phyloP scores from a whole-genome alignment of 2,888 invertebrate species.

The Zygogramma bicolorata region DNA sequence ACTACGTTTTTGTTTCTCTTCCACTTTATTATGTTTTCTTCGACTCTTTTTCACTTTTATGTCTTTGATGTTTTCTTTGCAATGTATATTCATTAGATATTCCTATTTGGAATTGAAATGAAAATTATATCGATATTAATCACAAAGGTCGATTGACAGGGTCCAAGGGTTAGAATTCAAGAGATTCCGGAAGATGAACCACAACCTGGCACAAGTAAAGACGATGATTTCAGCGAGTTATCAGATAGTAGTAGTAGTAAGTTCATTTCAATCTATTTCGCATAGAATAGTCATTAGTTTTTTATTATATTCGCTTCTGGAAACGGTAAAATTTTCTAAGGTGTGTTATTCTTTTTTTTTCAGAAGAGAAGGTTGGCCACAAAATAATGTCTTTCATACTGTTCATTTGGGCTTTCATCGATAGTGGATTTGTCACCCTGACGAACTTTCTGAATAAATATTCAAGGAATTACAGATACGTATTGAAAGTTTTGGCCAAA shows the following conservation, averaged over 20 bases:
- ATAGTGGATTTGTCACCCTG: slow-evolving; percentile 83
- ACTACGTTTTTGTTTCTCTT: no score
- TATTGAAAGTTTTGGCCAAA: slow-evolving; percentile 86
- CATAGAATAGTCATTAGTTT: neutral
- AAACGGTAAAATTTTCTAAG: no score
- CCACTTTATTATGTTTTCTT: no score
- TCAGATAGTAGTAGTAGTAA: slow-evolving; percentile 58
- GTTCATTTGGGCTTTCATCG: slow-evolving; percentile 78
- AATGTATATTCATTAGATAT: no score
- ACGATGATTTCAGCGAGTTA: slow-evolving; percentile 59
- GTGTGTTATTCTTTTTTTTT: slow-evolving; percentile 13
- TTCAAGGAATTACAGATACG: slow-evolving; percentile 95
- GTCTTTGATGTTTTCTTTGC: no score
- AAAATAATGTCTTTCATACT: slow-evolving; percentile 70
- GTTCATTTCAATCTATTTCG: slow-evolving; percentile 13
- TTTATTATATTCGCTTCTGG: no score
- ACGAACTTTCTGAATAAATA: slow-evolving; percentile 87
- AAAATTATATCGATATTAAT: no score
- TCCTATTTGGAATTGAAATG: no score
- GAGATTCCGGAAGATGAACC: slow-evolving; percentile 54
- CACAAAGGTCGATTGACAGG: slow-evolving; percentile 52
- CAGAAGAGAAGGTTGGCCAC: slow-evolving; percentile 66
- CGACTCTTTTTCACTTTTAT: no score
- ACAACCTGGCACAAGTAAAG: slow-evolving; percentile 61
- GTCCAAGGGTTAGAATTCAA: slow-evolving; percentile 53